Conservation (phyloP, 2,888 invertebrate genomes). For the Apamea crenata region DNA sequence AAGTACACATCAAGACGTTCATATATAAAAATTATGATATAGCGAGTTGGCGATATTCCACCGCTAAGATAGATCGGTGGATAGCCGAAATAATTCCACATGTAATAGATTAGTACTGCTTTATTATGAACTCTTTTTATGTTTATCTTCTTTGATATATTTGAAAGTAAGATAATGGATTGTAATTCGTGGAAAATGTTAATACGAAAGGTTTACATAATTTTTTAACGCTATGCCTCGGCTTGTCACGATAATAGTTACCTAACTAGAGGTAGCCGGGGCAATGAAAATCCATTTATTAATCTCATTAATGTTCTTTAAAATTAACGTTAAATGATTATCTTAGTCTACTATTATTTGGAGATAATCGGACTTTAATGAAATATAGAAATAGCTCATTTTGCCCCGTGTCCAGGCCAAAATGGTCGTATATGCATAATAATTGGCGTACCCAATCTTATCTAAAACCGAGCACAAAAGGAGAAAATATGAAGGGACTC, state of each 20-base stretch:
- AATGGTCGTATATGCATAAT: neutral
- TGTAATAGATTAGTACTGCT: constrained; percentile 61
- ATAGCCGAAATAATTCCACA: constrained; percentile 63
- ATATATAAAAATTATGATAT: constrained; percentile 54
- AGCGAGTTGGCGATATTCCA: constrained; percentile 69
- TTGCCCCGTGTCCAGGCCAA: no score
- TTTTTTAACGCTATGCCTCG: neutral
- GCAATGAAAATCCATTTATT: neutral
- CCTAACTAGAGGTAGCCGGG: neutral
- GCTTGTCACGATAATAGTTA: neutral
- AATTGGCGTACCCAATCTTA: neutral
- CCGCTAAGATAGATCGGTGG: constrained; percentile 65
- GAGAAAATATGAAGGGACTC: no score
- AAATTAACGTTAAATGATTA: no score
- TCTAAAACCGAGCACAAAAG: no score
- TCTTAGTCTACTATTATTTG: no score
- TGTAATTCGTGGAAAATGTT: constrained; percentile 18
- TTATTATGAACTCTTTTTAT: constrained; percentile 49
- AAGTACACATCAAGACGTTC: constrained; percentile 28
- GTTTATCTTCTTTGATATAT: constrained; percentile 38
- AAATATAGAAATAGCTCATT: neutral
- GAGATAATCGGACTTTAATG: neutral
- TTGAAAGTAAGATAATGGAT: constrained; percentile 11
- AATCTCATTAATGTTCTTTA: no score
- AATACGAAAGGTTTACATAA: neutral